A percentile compares a stretch with the other conserved stretches of the same genome.
Evolutionary conservation across 1,140 invertebrate species (phyloP).

Genomic region (Drosophila takahashii): DNA sequence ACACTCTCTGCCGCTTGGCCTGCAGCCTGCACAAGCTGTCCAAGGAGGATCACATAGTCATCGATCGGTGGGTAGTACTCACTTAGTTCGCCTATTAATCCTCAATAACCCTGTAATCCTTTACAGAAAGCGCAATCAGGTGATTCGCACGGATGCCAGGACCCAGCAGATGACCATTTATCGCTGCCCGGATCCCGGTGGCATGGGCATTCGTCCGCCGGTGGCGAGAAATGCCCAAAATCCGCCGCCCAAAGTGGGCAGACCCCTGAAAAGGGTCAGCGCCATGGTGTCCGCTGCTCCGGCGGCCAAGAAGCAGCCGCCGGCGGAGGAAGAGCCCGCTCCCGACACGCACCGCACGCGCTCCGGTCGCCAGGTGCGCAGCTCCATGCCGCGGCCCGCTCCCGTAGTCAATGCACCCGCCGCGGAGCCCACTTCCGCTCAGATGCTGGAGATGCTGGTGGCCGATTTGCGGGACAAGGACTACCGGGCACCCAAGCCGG

Average conservation of each 20-base stretch:
- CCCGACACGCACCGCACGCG: conserved; percentile 48
- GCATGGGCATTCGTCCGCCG: conserved; percentile 59
- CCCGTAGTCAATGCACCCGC: background rate
- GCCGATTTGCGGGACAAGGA: conserved; percentile 64
- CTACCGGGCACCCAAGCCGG: conserved; percentile 44
- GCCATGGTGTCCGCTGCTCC: background rate
- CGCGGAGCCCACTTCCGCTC: conserved; percentile 30
- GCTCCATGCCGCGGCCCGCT: conserved; percentile 38
- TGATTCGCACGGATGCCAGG: conserved; percentile 57
- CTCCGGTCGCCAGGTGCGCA: conserved; percentile 58
- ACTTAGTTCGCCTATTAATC: background rate
- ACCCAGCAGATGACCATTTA: conserved; percentile 78
- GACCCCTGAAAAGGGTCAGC: conserved; percentile 30
- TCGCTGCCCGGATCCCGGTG: conserved; percentile 65
- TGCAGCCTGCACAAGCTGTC: conserved; percentile 68
- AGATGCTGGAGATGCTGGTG: conserved; percentile 43
- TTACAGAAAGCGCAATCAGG: conserved; percentile 71
- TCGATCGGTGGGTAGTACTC: conserved; percentile 58
- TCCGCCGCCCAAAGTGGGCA: conserved; percentile 21
- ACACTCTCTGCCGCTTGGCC: conserved; percentile 66
- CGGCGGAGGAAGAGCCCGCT: conserved; percentile 5
- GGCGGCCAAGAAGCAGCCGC: background rate
- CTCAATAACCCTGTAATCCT: background rate
- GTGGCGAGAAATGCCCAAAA: background rate
- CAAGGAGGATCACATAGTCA: conserved; percentile 74